Evolutionary conservation across 2,113 vertebrate genomes (phyloP).

Genomic region (Perca schrenkii): DNA sequence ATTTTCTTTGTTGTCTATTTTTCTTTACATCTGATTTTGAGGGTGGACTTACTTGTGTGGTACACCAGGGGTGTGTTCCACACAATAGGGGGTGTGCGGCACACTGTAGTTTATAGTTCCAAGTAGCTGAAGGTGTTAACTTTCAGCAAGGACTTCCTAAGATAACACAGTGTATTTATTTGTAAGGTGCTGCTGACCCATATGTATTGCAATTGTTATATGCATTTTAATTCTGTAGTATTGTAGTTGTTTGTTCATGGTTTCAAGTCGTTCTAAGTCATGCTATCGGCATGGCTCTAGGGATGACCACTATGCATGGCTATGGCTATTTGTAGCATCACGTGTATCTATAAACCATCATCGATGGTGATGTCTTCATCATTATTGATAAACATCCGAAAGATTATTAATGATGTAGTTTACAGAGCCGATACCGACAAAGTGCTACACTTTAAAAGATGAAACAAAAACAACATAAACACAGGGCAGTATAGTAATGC

Average conservation of each 20-base stretch:
- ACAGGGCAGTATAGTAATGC: too few relatives aligned
- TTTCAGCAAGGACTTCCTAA: not conserved
- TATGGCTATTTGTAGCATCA: too few relatives aligned
- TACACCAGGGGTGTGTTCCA: not conserved
- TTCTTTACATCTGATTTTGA: constrained; percentile 11
- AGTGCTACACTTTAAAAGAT: too few relatives aligned
- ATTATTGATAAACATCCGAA: too few relatives aligned
- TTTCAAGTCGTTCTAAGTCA: not conserved
- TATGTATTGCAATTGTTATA: too few relatives aligned
- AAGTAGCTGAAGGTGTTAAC: constrained; percentile 4
- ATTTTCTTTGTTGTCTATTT: constrained; percentile 38
- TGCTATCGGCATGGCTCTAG: not conserved
- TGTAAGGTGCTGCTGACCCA: not conserved
- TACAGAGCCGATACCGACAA: too few relatives aligned
- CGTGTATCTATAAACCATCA: too few relatives aligned
- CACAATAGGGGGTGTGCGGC: not conserved
- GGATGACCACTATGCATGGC: too few relatives aligned
- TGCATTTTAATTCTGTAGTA: not conserved
- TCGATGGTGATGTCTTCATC: too few relatives aligned
- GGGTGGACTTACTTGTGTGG: constrained; percentile 3
- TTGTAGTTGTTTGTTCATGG: not conserved
- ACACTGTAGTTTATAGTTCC: not conserved
- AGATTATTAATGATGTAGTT: too few relatives aligned
- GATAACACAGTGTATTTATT: not conserved
- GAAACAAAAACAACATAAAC: too few relatives aligned